phyloP scores from a whole-genome alignment of 2,113 vertebrate genomes.

The Nothoprocta pentlandii region DNA sequence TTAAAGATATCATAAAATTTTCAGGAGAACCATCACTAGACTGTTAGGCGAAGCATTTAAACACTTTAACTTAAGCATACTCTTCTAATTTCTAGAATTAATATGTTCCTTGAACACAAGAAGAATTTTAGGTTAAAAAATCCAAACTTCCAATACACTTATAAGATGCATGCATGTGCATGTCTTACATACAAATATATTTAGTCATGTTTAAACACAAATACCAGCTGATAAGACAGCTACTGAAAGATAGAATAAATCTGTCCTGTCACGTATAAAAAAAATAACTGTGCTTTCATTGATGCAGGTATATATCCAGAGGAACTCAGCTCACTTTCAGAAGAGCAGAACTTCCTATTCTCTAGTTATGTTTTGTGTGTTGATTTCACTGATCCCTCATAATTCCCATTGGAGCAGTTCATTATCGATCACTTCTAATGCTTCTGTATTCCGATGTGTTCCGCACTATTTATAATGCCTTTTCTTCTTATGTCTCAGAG shows the following conservation, averaged over 20 bases:
- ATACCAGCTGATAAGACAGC: background rate
- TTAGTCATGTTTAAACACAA: background rate
- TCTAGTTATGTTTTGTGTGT: background rate
- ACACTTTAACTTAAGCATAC: background rate
- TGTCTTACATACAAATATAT: background rate
- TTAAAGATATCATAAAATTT: constrained; percentile 17
- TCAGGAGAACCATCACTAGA: constrained; percentile 1
- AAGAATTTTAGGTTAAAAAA: background rate
- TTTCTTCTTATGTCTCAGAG: background rate
- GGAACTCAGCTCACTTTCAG: constrained; percentile 2
- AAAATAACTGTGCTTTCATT: background rate
- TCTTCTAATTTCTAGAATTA: background rate
- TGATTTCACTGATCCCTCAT: constrained; percentile 27
- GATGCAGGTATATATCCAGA: background rate
- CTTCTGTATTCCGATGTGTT: background rate
- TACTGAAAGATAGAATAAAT: background rate
- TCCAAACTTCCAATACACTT: background rate
- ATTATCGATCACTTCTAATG: background rate
- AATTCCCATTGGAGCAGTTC: background rate
- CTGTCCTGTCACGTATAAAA: background rate
- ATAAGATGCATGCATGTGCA: background rate
- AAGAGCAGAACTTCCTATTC: background rate
- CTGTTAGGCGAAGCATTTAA: constrained; percentile 38
- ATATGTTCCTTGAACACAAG: background rate
- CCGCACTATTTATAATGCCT: background rate